Base-by-base conservation (phyloP, 1,140 invertebrate species). In the Frieseomelitta varia region DNA sequence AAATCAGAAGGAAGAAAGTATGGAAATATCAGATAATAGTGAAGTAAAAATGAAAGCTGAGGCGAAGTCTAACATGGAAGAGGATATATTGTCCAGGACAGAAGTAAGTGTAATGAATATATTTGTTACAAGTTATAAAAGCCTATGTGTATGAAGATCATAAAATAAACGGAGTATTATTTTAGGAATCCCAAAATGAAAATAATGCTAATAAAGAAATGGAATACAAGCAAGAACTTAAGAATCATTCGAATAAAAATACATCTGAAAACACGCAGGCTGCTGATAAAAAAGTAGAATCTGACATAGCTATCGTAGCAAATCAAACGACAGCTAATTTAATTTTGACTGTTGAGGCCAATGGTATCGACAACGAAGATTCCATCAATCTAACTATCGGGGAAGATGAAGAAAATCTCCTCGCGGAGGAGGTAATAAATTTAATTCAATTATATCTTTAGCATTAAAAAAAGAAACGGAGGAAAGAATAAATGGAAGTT, bases 311-410 rank as follows among this genome's bases (percentile, higher is more conserved):
- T 89, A 67, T 55, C 24, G 47, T 30, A 63, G 58, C 47, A 55
- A 73, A 71, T 39, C 86, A 90, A 68, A 53, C 39, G 4, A 30
- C 83, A 2, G 75, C 76, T 17, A 55, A 68, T 47, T 63, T 80
- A 86, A 69, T 91, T 14, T 81, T 90, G 19, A 83, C 88, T 27
- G 84, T 91, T 19, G 95, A 95, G 91, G 90, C 93, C 39, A 95
- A 95, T 90, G 95, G 94, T 39, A 95, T 96, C 85, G 96, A 97
- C 87, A 97, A 97, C 81, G 97, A 97, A 91, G 97, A 97, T 94
- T 97, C 97, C 30, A 97, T 97, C 68, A 97, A 97, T 93, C 94
- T 98, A 80, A 97, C 97, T 82, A 96, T 97, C 91, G 97, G 97
- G 65, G 97, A 97, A 94, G 97, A 97, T 94, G 97, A 97, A 90